Evolutionary conservation across 2,888 invertebrate species (phyloP).

Genomic region (Acrobasis repandana): DNA sequence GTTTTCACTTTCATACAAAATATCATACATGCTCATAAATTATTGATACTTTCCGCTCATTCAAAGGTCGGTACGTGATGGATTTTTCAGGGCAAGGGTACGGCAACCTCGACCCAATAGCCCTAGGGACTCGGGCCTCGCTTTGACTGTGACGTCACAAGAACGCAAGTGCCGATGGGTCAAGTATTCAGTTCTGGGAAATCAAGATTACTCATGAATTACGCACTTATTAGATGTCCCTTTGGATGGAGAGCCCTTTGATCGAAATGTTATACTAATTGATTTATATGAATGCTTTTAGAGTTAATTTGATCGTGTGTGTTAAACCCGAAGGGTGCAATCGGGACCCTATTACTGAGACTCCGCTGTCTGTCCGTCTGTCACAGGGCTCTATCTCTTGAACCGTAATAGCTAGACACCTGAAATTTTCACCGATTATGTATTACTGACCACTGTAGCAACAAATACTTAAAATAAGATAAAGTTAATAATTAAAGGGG

Average conservation of each 20-base stretch:
- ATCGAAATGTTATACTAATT: constrained; percentile 4
- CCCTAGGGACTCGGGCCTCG: constrained; percentile 12
- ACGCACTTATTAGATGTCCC: not conserved
- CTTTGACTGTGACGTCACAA: constrained; percentile 2
- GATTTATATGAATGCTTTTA: not conserved
- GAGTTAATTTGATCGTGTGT: not conserved
- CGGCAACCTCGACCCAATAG: constrained; percentile 25
- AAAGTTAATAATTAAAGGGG: no score
- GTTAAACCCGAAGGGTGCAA: no score
- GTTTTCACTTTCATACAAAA: constrained; percentile 17
- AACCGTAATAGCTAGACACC: no score
- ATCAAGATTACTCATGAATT: not conserved
- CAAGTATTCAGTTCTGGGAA: constrained; percentile 6
- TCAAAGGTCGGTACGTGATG: constrained; percentile 16
- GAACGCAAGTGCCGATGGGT: constrained; percentile 10
- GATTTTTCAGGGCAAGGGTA: constrained; percentile 24
- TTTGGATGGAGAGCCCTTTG: constrained; percentile 1
- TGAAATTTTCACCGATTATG: no score
- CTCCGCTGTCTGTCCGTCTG: no score
- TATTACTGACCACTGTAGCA: no score
- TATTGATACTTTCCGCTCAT: constrained; percentile 14
- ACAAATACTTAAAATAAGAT: no score
- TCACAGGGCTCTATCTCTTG: no score
- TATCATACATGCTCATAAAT: constrained; percentile 13
- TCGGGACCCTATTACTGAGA: no score